Evolutionary conservation across 2,113 vertebrate genomes (phyloP).

Genomic region (Apodemus sylvaticus): DNA sequence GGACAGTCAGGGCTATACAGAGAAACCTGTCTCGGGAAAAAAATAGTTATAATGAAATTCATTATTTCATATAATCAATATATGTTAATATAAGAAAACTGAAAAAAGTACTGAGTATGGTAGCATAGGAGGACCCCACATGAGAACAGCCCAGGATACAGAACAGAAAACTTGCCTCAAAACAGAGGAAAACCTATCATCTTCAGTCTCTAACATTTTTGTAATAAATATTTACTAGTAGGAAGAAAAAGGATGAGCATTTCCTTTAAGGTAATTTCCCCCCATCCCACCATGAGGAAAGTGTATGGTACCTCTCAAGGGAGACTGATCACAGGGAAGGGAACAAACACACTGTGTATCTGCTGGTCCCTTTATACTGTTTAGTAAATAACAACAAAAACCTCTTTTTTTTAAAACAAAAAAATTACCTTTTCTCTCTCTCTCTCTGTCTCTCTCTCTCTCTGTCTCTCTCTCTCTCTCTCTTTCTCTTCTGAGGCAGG

Average conservation of each 20-base stretch:
- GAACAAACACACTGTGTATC: neutral
- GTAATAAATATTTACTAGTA: neutral
- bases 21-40: no score
- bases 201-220: neutral
- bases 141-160: neutral
- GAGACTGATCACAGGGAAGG: neutral
- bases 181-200: neutral
- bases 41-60: neutral
- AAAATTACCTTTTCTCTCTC: neutral
- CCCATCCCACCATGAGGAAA: neutral
- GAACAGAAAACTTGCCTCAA: neutral
- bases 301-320: neutral
- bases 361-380: neutral
- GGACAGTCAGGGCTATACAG: no score
- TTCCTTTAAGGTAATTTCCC: neutral
- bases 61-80: neutral
- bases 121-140: neutral
- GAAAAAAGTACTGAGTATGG: neutral
- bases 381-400: neutral
- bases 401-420: neutral
- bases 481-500: neutral
- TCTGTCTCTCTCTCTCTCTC: no score
- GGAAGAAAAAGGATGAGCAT: neutral
- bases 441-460: no score
- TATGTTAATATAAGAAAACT: neutral